Evolutionary conservation across 2,797 vertebrate species (phyloP), one percentile per base, ranked within the genome.

Genomic region (Pyrocephalus nanus): DNA sequence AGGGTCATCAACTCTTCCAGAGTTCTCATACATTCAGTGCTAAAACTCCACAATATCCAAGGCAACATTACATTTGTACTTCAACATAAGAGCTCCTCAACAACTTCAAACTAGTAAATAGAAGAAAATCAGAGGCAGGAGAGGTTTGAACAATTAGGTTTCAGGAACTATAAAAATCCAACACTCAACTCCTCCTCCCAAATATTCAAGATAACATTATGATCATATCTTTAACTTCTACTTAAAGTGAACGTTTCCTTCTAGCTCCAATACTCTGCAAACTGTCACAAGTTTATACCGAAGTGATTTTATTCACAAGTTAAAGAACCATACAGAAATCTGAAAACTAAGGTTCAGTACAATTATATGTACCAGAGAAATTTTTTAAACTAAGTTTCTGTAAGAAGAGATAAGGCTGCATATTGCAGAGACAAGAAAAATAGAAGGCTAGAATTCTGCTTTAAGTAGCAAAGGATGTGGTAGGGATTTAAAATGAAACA

Each of bases 391-490:
- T 73, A 58, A 54, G 34, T 8, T 89, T 53, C 47, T 66, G 20
- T 20, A 34, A 66, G n/a, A 77, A 69, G 20, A 92, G 65, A 91
- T 93, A 92, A 86, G n/a, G 40, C 54, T 51, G 22, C 15, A 20
- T 21, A 51, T 12, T 8, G 0, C 50, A 74, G 30, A 67, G 36
- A 66, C 14, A 80, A 89, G 10, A 50, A 72, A 58, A 75, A 51
- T 8, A 13, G 6, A 9, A 74, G 60, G n/a, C 16, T 40, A 71
- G 21, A 19, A 26, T 19, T 91, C 67, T 85, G 36, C 45, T 73
- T 88, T 60, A 95, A 86, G 53, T 27, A 80, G 57, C 38, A 95
- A 54, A 94, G 72, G 91, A 91, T 88, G 78, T 51, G 65, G 91
- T 72, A 93, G 30, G 6, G 22, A 77, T 72, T 40, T 45, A 54